phyloP scores from a whole-genome alignment of 2,113 vertebrate species.

The Papio anubis region DNA sequence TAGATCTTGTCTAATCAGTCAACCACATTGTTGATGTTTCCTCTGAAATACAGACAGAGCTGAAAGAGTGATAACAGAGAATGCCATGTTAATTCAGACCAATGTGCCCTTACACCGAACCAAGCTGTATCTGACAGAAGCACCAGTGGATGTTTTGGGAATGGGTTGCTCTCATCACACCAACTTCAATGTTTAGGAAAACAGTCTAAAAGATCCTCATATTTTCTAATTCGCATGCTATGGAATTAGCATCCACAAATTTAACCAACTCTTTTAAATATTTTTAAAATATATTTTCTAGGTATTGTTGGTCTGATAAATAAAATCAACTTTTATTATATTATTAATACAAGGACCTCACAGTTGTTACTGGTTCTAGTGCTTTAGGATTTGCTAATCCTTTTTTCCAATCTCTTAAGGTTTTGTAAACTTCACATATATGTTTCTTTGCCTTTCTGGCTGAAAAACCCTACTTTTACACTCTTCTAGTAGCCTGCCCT shows the following conservation, averaged over 20 bases:
- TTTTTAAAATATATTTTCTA: background rate
- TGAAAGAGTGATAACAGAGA: background rate
- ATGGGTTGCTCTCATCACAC: background rate
- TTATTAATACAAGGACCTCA: background rate
- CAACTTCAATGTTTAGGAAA: background rate
- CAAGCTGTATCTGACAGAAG: no score
- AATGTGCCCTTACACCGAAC: fast-evolving
- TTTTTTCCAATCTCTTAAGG: background rate
- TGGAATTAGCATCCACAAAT: background rate
- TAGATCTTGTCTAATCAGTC: background rate
- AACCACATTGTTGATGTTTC: background rate
- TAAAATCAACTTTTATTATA: background rate
- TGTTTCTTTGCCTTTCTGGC: background rate
- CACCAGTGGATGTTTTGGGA: background rate
- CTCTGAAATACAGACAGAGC: background rate
- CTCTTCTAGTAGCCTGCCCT: background rate
- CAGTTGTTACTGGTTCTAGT: background rate
- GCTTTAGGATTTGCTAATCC: background rate
- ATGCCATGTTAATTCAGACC: background rate
- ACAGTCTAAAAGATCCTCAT: background rate
- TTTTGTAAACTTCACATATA: background rate
- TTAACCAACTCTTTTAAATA: slow-evolving; percentile 28
- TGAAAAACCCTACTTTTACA: background rate
- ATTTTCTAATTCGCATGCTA: background rate
- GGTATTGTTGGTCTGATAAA: background rate